Evolutionary conservation across 30 jellyfish, hydroid and myxozoan species (phyloP).

Genomic region (Pelagia noctiluca): DNA sequence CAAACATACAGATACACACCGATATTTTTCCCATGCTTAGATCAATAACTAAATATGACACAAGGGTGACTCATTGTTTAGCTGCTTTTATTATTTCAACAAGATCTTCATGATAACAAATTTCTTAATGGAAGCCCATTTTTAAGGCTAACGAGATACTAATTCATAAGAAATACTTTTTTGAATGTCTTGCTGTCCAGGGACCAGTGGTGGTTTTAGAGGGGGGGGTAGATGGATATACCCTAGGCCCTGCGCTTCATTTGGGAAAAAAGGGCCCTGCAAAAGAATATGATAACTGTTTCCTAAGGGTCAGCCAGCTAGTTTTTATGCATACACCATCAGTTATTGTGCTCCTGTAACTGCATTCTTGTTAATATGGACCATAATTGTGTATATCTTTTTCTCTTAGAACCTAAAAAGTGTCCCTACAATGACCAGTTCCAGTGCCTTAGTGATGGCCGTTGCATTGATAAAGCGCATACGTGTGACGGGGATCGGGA

Average conservation of each 20-base stretch:
- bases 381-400: not conserved
- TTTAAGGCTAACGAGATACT: too few species aligned
- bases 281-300: not conserved
- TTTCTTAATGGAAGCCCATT: too few species aligned
- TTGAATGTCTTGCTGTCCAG: too few species aligned
- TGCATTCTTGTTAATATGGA: not conserved
- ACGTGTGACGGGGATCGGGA: slow-evolving; percentile 87
- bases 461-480: slow-evolving; percentile 80
- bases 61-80: too few species aligned
- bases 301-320: too few species aligned
- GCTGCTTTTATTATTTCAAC: too few species aligned
- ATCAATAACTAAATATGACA: too few species aligned
- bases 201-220: not conserved
- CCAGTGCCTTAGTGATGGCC: slow-evolving; percentile 62
- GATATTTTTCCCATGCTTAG: too few species aligned
- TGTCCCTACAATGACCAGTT: slow-evolving; percentile 59
- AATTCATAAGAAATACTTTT: too few species aligned
- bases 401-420: slow-evolving; percentile 29
- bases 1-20: too few species aligned
- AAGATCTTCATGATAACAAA: too few species aligned
- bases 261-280: not conserved
- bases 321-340: not conserved
- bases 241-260: too few species aligned
- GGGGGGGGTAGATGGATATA: not conserved
- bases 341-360: not conserved